phyloP scores from a whole-genome alignment of 2,797 vertebrate genomes.

The Chromobotia macracanthus region DNA sequence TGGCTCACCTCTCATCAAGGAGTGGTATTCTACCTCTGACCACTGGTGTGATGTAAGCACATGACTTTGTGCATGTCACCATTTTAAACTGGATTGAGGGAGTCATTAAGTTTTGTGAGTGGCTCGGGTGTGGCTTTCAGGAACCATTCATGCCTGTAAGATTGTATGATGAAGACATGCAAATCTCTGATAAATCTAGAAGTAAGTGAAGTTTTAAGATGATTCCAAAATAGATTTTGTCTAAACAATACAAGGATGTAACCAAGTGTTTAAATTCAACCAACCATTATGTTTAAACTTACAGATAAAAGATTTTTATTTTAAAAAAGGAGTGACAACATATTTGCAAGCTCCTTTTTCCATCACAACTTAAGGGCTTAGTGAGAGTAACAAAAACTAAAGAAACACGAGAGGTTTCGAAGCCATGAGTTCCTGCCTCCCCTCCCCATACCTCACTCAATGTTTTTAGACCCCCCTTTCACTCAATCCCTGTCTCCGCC shows the following conservation, averaged over 20 bases:
- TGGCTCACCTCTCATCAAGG: neutral
- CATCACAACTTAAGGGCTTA: slow-evolving; percentile 18
- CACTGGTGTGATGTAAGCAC: neutral
- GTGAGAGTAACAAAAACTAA: slow-evolving; percentile 14
- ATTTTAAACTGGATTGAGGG: neutral
- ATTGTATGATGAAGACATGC: slow-evolving; percentile 17
- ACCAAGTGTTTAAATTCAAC: neutral
- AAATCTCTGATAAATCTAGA: neutral
- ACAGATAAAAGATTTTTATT: neutral
- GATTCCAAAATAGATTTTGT: neutral
- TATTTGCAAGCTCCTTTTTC: neutral
- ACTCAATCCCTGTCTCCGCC: slow-evolving; percentile 35
- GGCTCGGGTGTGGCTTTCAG: slow-evolving; percentile 30
- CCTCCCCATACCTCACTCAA: slow-evolving; percentile 27
- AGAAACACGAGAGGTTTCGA: slow-evolving; percentile 1
- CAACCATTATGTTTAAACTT: slow-evolving; percentile 28
- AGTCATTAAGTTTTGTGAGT: slow-evolving; percentile 5
- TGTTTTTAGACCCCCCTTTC: slow-evolving; percentile 12
- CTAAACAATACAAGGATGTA: neutral
- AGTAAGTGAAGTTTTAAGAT: neutral
- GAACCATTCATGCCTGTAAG: slow-evolving; percentile 41
- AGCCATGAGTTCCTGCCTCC: slow-evolving; percentile 34
- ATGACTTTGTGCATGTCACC: neutral
- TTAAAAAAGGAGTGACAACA: neutral
- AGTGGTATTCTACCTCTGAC: neutral